Evolutionary conservation across 2,888 invertebrate genomes (phyloP).

Genomic region (Clusia tigrina): DNA sequence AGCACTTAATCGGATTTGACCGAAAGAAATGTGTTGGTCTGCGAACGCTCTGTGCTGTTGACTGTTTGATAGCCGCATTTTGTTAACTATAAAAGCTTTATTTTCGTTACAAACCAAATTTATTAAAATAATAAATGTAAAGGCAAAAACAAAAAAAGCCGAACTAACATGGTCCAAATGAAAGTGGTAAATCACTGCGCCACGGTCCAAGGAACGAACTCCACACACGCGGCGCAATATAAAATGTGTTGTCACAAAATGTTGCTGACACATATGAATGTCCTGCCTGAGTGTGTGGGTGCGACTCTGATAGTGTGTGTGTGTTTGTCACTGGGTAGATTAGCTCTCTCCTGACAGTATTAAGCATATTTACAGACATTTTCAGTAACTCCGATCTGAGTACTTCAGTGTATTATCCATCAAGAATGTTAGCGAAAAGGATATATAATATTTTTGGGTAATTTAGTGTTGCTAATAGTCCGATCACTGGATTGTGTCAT

Average conservation of each 20-base stretch:
- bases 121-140: constrained; percentile 38
- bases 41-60: constrained; percentile 34
- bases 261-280: constrained; percentile 34
- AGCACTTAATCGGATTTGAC: constrained; percentile 59
- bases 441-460: too few relatives aligned
- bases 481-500: too few relatives aligned
- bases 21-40: too few relatives aligned
- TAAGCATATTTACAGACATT: not conserved
- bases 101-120: constrained; percentile 30
- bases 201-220: too few relatives aligned
- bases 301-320: constrained; percentile 13
- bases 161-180: constrained; percentile 46
- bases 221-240: not conserved
- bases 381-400: too few relatives aligned
- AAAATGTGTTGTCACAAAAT: constrained; percentile 36
- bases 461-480: too few relatives aligned
- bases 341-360: constrained; percentile 17
- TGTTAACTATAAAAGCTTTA: constrained; percentile 24
- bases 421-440: too few relatives aligned
- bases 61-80: constrained; percentile 46
- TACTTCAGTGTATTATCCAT: too few relatives aligned
- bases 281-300: constrained; percentile 12
- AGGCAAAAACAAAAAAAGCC: too few relatives aligned
- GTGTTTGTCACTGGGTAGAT: constrained; percentile 20
- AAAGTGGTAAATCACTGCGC: constrained; percentile 45